A percentile compares a stretch with the other conserved stretches of the same genome.
Conservation (phyloP, 2,888 invertebrate genomes). For the Ectemnius lituratus region DNA sequence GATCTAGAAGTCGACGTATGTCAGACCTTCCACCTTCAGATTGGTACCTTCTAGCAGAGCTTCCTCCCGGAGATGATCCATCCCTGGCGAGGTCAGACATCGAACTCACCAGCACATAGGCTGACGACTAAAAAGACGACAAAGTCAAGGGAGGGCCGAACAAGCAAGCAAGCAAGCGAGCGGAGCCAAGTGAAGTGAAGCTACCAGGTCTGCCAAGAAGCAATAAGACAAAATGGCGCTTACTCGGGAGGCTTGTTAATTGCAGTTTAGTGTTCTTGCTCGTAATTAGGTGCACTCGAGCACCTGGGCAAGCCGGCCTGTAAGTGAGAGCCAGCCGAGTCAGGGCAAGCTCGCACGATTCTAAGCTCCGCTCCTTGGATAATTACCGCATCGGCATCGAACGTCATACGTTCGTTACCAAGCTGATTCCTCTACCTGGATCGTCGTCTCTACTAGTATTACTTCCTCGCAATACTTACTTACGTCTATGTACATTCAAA, state of each 20-base stretch:
- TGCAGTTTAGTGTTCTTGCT: constrained; percentile 75
- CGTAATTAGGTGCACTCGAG: constrained; percentile 74
- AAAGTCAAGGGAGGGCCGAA: constrained; percentile 12
- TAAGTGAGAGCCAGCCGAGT: constrained; percentile 20
- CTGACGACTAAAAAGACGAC: constrained; percentile 42
- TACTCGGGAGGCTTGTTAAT: constrained; percentile 70
- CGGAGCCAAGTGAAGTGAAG: no score
- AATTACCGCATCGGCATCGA: constrained; percentile 69
- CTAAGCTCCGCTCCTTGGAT: constrained; percentile 55
- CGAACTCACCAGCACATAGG: constrained; percentile 41
- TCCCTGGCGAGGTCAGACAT: constrained; percentile 52
- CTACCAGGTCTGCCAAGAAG: constrained; percentile 10
- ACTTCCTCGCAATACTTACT: no score
- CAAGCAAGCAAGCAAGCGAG: no score
- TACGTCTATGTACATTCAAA: no score
- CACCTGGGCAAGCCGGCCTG: constrained; percentile 65
- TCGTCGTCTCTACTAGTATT: no score
- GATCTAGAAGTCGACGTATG: no score
- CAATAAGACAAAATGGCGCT: constrained; percentile 68
- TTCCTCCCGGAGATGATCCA: constrained; percentile 52
- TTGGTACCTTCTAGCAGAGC: constrained; percentile 21
- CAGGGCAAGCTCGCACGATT: constrained; percentile 50
- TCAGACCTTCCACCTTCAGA: no score
- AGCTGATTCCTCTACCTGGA: constrained; percentile 56
- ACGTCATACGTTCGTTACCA: constrained; percentile 67